A percentile compares a stretch with the other conserved stretches of the same genome.
Conservation (phyloP, 2,888 invertebrate species). For the Ichneumon xanthorius region DNA sequence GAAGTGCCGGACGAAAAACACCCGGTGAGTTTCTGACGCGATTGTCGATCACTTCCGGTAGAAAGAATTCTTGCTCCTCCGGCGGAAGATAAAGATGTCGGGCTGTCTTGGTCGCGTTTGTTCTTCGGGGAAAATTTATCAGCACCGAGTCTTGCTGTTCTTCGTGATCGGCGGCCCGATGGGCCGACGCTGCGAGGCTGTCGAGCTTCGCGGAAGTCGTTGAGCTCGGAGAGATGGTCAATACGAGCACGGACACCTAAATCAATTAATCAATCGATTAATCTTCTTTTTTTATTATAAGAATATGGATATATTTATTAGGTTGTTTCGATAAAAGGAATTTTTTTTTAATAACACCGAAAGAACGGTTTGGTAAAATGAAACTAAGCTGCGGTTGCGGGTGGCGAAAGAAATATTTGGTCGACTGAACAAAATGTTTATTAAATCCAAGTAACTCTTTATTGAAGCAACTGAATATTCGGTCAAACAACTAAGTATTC, state of each 20-base stretch:
- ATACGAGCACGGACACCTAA: slow-evolving; percentile 45
- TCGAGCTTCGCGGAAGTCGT: slow-evolving; percentile 49
- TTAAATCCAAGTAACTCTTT: no score
- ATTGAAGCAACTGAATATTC: no score
- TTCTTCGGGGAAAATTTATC: slow-evolving; percentile 72
- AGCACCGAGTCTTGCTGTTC: slow-evolving; percentile 67
- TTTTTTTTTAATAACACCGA: no score
- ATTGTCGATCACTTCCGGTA: slow-evolving; percentile 78
- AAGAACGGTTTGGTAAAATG: no score
- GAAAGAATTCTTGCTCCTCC: slow-evolving; percentile 63
- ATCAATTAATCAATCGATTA: neutral
- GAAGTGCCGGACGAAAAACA: slow-evolving; percentile 38
- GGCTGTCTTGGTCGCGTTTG: slow-evolving; percentile 66
- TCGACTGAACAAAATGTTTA: no score
- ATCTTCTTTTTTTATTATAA: neutral
- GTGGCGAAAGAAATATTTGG: no score
- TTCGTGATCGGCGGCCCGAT: slow-evolving; percentile 29
- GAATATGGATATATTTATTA: no score
- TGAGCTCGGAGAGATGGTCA: slow-evolving; percentile 35
- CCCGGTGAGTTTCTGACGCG: slow-evolving; percentile 66
- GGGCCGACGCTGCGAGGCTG: slow-evolving; percentile 23
- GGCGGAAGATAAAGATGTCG: slow-evolving; percentile 74
- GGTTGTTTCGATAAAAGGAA: no score
- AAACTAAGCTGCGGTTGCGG: no score
- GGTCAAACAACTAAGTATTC: no score